Conservation (phyloP, 2,797 vertebrate genomes). For the Poeciliopsis paucimaculata region DNA sequence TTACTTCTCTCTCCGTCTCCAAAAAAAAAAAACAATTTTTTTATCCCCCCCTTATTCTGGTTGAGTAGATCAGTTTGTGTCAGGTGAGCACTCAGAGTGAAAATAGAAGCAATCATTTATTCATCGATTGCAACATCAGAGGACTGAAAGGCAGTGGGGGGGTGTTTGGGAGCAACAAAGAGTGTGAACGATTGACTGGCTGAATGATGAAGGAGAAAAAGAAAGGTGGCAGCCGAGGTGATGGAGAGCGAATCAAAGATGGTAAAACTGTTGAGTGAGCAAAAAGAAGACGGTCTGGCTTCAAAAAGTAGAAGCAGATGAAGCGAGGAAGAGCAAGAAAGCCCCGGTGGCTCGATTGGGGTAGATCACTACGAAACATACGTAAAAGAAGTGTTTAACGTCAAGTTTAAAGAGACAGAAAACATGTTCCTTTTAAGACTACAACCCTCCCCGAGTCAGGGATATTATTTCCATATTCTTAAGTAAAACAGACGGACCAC, state of each 20-base stretch:
- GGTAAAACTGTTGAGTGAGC: slow-evolving; percentile 38
- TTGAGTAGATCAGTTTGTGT: slow-evolving; percentile 58
- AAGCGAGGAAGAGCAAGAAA: slow-evolving; percentile 1
- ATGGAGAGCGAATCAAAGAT: slow-evolving; percentile 45
- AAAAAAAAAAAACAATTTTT: slow-evolving; percentile 5
- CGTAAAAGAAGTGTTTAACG: slow-evolving; percentile 1
- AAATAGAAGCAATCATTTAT: slow-evolving; percentile 86
- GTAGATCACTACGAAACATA: neutral
- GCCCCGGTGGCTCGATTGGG: slow-evolving; percentile 1
- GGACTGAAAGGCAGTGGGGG: slow-evolving; percentile 54
- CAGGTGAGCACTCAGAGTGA: slow-evolving; percentile 66
- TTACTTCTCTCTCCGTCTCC: slow-evolving; percentile 32
- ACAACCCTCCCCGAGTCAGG: neutral
- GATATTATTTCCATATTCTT: neutral
- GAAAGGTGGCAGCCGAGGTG: slow-evolving; percentile 11
- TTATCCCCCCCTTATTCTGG: slow-evolving; percentile 50
- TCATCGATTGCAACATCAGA: slow-evolving; percentile 84
- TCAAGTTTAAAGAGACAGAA: neutral
- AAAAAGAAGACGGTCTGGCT: slow-evolving; percentile 39
- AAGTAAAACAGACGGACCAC: neutral
- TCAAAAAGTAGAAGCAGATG: slow-evolving; percentile 23
- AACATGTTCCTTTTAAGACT: neutral
- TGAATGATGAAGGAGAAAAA: slow-evolving; percentile 44
- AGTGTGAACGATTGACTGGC: slow-evolving; percentile 52
- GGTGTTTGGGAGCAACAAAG: slow-evolving; percentile 50